Evolutionary conservation across 2,113 vertebrate species (phyloP).

Genomic region (Eulemur macaco): DNA sequence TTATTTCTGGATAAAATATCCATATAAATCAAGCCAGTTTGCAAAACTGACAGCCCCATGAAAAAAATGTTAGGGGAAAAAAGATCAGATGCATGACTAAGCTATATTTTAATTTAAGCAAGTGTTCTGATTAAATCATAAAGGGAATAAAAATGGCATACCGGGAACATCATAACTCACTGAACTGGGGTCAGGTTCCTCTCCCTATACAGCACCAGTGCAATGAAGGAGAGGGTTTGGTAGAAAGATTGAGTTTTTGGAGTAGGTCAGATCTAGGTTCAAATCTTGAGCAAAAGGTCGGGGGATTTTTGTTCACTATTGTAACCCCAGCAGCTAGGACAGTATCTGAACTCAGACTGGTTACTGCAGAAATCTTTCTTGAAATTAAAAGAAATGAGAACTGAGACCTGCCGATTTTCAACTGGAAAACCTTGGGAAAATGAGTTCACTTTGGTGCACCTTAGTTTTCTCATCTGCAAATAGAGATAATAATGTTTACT

Average conservation of each 20-base stretch:
- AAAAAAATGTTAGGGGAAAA: constrained; percentile 39
- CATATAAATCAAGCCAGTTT: constrained; percentile 71
- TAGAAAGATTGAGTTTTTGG: not conserved
- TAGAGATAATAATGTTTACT: not conserved
- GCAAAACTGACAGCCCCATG: constrained; percentile 62
- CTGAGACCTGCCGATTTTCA: not conserved
- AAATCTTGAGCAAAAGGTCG: not conserved
- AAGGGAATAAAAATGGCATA: constrained; percentile 51
- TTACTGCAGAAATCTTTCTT: not conserved
- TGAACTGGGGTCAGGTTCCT: constrained; percentile 9
- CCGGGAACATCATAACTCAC: not conserved
- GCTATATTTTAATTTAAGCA: constrained; percentile 77
- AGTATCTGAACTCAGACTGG: not conserved
- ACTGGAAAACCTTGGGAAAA: not conserved
- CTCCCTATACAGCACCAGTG: not conserved
- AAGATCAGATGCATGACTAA: constrained; percentile 72
- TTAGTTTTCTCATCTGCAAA: not conserved
- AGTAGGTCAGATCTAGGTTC: not conserved
- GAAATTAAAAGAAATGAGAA: not conserved
- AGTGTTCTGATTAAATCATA: constrained; percentile 70
- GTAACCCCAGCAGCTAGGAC: not conserved
- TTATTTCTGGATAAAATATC: constrained; percentile 78
- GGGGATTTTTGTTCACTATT: not conserved
- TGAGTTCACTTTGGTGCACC: not conserved
- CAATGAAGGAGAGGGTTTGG: not conserved